phyloP scores from a whole-genome alignment of 2,888 invertebrate genomes.

The Bruchidius siliquastri region DNA sequence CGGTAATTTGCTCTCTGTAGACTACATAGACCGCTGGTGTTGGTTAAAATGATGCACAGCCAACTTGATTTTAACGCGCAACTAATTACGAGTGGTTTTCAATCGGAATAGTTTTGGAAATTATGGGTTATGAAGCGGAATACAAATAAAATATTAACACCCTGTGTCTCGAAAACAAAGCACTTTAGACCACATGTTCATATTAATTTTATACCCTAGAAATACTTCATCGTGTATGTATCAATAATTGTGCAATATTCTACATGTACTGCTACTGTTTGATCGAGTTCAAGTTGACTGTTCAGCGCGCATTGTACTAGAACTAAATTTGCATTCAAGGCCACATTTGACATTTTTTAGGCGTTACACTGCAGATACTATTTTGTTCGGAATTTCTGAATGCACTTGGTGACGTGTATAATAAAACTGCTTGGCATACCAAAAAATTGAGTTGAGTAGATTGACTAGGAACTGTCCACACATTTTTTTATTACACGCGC shows the following conservation, averaged over 20 bases:
- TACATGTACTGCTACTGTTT: background rate
- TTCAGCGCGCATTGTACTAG: background rate
- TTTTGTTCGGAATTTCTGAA: background rate
- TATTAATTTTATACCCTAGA: no score
- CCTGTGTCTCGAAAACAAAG: no score
- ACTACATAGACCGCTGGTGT: slow-evolving; percentile 4
- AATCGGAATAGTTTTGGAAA: background rate
- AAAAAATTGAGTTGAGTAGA: no score
- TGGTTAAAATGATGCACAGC: background rate
- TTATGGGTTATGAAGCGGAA: no score
- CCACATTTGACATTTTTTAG: background rate
- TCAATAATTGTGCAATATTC: background rate
- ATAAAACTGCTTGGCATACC: no score
- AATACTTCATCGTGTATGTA: no score
- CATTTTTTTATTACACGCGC: no score
- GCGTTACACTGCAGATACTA: background rate
- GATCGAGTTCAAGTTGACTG: background rate
- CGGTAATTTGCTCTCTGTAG: slow-evolving; percentile 10
- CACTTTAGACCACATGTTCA: no score
- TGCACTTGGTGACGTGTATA: background rate
- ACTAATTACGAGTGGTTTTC: background rate
- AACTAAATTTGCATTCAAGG: background rate
- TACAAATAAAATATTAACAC: no score
- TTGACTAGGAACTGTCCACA: no score
- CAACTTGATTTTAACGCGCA: background rate